Percentiles rank a stretch among this genome's conserved stretches.
Conservation (phyloP, 2,797 vertebrate species). For the Carapus acus region DNA sequence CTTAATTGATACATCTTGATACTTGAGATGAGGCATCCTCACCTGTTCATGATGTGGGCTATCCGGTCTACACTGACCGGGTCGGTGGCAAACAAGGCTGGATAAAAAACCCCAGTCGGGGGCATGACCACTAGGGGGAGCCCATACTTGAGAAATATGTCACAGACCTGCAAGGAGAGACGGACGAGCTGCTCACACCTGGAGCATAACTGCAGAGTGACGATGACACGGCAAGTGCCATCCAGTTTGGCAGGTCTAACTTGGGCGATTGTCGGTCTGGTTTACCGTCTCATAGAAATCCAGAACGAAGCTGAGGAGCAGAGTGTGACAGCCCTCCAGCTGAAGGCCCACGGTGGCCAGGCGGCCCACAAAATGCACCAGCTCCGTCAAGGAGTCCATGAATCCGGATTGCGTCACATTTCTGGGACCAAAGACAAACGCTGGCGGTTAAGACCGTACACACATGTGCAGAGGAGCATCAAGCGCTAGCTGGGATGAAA, state of each 20-base stretch:
- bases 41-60: conserved; percentile 92
- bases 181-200: not conserved
- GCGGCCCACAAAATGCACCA: conserved; percentile 81
- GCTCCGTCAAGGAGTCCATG: conserved; percentile 76
- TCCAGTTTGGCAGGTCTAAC: no score
- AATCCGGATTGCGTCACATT: conserved; percentile 79
- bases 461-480: not conserved
- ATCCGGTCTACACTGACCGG: conserved; percentile 81
- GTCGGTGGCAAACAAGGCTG: conserved; percentile 80
- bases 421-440: conserved; percentile 63
- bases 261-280: no score
- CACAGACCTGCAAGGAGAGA: conserved; percentile 78
- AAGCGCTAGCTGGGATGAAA: not conserved
- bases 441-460: conserved; percentile 23
- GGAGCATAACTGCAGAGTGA: no score
- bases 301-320: conserved; percentile 84
- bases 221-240: no score
- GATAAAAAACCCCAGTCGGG: conserved; percentile 85
- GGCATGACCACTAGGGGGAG: conserved; percentile 84
- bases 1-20: conserved; percentile 3
- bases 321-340: conserved; percentile 75
- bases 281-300: conserved; percentile 90
- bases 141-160: conserved; percentile 81
- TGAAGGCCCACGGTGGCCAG: conserved; percentile 76
- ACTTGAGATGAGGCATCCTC: conserved; percentile 13